phyloP scores from a whole-genome alignment of 2,888 invertebrate genomes.

The Penaeus monodon region DNA sequence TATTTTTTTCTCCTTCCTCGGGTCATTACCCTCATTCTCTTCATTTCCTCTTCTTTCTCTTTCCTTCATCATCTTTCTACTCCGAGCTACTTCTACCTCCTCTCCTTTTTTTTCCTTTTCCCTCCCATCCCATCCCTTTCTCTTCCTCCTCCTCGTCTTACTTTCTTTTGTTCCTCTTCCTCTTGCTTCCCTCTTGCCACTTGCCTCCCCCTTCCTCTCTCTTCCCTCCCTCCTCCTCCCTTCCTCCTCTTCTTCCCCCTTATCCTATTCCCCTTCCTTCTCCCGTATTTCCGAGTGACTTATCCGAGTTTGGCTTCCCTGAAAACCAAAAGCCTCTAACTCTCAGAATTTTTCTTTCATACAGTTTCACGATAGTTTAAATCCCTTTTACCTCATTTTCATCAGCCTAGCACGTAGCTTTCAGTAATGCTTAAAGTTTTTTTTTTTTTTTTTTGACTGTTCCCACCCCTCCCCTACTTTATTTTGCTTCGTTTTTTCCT shows the following conservation, averaged over 20 bases:
- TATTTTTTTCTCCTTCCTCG: background rate
- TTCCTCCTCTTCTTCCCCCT: background rate
- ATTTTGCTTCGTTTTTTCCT: no score
- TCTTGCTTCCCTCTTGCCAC: background rate
- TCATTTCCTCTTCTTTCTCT: background rate
- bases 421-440: no score
- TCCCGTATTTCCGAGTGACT: conserved; percentile 48
- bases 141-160: no score
- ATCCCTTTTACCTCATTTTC: no score
- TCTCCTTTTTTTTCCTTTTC: background rate
- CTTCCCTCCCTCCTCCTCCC: no score
- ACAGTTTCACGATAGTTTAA: conserved; percentile 42
- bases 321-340: conserved; percentile 11
- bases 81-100: no score
- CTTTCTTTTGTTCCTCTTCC: no score
- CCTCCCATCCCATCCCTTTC: no score
- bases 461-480: no score
- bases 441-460: no score
- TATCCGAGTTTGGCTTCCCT: conserved; percentile 44
- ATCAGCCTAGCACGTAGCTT: no score
- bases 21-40: background rate
- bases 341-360: conserved; percentile 35
- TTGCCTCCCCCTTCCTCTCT: background rate
- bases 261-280: background rate
- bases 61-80: background rate